Conservation (phyloP, 2,797 vertebrate species). For the Alcedo atthis region DNA sequence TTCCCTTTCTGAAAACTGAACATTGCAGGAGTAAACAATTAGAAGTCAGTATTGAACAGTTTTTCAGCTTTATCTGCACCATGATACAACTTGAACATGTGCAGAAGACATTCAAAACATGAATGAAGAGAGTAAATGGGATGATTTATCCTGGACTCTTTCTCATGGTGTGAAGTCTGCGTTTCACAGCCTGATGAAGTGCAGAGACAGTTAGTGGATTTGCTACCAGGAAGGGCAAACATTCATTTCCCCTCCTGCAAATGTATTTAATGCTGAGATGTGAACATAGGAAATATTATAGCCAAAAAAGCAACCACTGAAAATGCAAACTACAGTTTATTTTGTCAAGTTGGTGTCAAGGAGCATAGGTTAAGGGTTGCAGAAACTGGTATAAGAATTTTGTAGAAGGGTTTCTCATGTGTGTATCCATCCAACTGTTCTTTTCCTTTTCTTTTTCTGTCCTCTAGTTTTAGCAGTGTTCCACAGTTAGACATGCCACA, state of each 20-base stretch:
- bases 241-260: constrained; percentile 8
- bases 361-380: neutral
- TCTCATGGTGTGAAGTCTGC: constrained; percentile 21
- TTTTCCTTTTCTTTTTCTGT: neutral
- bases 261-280: constrained; percentile 16
- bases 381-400: neutral
- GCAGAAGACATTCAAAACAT: constrained; percentile 22
- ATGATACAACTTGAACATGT: constrained; percentile 4
- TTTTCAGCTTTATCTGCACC: neutral
- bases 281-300: constrained; percentile 1
- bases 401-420: neutral
- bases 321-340: neutral
- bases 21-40: neutral
- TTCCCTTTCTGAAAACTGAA: neutral
- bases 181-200: constrained; percentile 50
- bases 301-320: neutral
- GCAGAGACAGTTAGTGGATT: constrained; percentile 42
- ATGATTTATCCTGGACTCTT: constrained; percentile 35
- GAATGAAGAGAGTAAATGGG: constrained; percentile 37
- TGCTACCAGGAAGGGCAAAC: constrained; percentile 36
- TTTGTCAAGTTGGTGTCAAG: neutral
- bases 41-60: neutral
- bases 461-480: neutral
- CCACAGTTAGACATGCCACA: neutral
- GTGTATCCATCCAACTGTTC: neutral